Percentiles rank a stretch among this genome's conserved stretches.
These are phyloP conservation scores for Hemiprocne comata DNA, from an alignment of 2,113 vertebrate species.

Conservation along the genomic window DNA sequence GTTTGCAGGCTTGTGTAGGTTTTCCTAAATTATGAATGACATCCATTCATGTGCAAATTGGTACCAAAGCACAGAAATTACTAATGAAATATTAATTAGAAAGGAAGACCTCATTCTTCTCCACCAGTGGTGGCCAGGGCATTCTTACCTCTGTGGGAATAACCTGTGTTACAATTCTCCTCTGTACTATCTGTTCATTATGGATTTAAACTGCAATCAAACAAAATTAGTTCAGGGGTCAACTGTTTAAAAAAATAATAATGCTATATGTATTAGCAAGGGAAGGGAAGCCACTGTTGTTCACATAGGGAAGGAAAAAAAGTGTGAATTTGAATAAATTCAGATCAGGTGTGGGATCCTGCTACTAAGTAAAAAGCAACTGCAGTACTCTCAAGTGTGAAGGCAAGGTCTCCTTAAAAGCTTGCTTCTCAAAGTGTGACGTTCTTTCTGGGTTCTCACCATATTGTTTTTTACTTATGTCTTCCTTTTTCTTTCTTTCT, in stretches of 20 bases:
- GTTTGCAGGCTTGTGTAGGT: background rate
- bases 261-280: background rate
- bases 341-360: background rate
- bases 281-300: background rate
- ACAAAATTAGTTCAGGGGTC: background rate
- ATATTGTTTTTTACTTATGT: background rate
- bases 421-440: background rate
- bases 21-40: background rate
- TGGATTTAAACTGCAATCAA: background rate
- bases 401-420: background rate
- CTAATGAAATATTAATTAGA: background rate
- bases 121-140: background rate
- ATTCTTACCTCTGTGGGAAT: background rate
- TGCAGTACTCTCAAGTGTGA: background rate
- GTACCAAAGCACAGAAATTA: background rate
- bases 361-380: background rate
- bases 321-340: accelerated
- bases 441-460: background rate
- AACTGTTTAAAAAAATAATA: background rate
- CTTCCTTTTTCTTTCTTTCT: background rate
- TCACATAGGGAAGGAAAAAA: background rate
- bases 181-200: background rate
- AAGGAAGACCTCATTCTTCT: background rate
- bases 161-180: background rate
- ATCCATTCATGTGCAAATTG: background rate